Conservation (phyloP, 2,888 invertebrate genomes). For the Eudemis profundana region DNA sequence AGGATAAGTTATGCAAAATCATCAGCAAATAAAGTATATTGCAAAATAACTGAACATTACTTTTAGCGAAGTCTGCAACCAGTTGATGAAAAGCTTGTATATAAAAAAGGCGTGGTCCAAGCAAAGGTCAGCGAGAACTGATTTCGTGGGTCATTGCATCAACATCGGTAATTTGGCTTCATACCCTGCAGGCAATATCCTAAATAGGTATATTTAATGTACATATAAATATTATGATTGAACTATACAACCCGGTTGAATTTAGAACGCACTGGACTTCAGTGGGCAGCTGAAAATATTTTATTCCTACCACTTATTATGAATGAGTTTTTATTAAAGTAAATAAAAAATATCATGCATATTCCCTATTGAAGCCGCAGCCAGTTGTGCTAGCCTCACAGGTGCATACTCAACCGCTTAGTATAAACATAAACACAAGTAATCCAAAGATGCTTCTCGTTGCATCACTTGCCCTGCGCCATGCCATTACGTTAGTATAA, state of each 20-base stretch:
- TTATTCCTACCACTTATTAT: no score
- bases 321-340: no score
- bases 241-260: no score
- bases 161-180: conserved; percentile 1
- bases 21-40: neutral
- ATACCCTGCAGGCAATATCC: conserved; percentile 5
- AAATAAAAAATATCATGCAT: no score
- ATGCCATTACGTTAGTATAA: neutral
- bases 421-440: neutral
- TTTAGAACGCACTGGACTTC: no score
- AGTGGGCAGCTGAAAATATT: no score
- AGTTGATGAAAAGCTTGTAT: conserved; percentile 22
- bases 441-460: conserved; percentile 17
- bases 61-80: conserved; percentile 7
- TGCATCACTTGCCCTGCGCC: conserved; percentile 34
- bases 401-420: neutral
- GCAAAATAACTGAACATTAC: conserved; percentile 3
- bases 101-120: conserved; percentile 32
- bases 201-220: no score
- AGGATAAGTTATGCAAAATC: no score
- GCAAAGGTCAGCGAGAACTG: conserved; percentile 30
- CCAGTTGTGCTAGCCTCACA: no score
- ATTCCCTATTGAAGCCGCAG: no score
- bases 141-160: conserved; percentile 27
- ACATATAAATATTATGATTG: no score